Base-by-base conservation (phyloP, 2,113 vertebrate species). In the Phalacrocorax brasilianus region DNA sequence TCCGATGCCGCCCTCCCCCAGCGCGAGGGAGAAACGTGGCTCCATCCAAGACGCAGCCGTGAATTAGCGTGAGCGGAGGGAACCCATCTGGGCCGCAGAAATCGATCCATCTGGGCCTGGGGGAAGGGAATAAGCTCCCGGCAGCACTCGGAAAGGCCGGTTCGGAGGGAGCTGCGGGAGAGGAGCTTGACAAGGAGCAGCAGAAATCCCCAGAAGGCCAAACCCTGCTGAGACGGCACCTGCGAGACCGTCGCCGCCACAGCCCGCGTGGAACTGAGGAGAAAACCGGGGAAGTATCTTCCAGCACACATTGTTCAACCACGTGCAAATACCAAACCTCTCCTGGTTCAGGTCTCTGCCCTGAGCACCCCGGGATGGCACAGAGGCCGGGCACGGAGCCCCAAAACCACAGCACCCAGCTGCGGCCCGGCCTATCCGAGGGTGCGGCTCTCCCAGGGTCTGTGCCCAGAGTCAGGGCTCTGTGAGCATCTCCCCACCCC, bases 171-270 rank as follows among this genome's bases (percentile, higher is more conserved):
- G 30, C 32, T 50, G 67, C 3, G 8, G 44, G 53, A 35, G 27
- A 58, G n/a, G 49, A 49, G 47, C 21, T 58, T 2, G 0, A 8
- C 1, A 5, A 38, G 42, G 66, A 87, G 85, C 27, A 14, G 83
- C 56, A 75, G 15, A 11, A 76, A 72, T 4, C 24, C 63, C 63
- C 0, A 6, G 11, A 50, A 63, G 44, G 32, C 40, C 38, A 14
- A 58, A 61, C 4, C 26, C 66, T 4, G 6, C 65, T 4, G 50
- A 47, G 42, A 7, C 0, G 6, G 85, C 6, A 12, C 67, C n/a
- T 22, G n/a, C 3, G 4, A 30, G 44, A 9, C 2, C 3, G 0
- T 1, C 0, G 0, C 44, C 44, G n/a, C 7, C n/a, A 6, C n/a
- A 24, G 32, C 8, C 38, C 1, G 0, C 0, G 0, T 1, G 42